Percentiles rank a stretch among this genome's conserved stretches.
Evolutionary conservation across 2,797 vertebrate genomes (phyloP).

Genomic region (Phrynocephalus vlangalii): DNA sequence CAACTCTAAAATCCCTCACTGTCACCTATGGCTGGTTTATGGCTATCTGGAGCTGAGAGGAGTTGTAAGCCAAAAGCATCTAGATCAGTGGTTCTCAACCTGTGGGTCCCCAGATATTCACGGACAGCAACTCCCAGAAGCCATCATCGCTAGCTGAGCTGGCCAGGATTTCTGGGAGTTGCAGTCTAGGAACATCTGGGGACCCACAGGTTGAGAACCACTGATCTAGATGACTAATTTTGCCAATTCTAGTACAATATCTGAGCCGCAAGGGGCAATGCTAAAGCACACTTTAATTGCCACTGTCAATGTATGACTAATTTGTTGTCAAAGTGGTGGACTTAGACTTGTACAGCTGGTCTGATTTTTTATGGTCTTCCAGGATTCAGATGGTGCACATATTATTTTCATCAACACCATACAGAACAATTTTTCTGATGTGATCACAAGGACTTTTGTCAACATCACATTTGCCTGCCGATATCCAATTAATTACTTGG

Average conservation of each 20-base stretch:
- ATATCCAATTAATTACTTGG: slow-evolving; percentile 83
- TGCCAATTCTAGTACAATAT: not conserved
- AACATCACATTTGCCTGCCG: slow-evolving; percentile 85
- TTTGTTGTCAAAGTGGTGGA: not conserved
- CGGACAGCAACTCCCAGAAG: no score
- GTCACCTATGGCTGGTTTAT: not conserved
- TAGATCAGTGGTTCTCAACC: not conserved
- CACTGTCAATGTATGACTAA: not conserved
- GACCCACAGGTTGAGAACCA: no score
- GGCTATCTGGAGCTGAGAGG: not conserved
- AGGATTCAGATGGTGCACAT: slow-evolving; percentile 80
- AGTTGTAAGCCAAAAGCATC: not conserved
- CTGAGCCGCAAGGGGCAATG: not conserved
- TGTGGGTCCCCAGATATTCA: no score
- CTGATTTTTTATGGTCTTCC: slow-evolving; percentile 46
- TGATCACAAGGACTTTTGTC: slow-evolving; percentile 82
- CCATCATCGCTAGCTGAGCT: no score
- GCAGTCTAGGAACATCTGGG: no score
- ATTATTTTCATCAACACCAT: slow-evolving; percentile 84
- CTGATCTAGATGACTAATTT: not conserved
- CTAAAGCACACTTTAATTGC: no score
- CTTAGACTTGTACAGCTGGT: not conserved
- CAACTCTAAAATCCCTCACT: not conserved
- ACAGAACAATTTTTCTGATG: slow-evolving; percentile 80
- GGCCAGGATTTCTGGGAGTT: no score